These are phyloP conservation scores for Drosophila conformis DNA, from an alignment of 2,888 invertebrate genomes.

Conservation along the genomic window DNA sequence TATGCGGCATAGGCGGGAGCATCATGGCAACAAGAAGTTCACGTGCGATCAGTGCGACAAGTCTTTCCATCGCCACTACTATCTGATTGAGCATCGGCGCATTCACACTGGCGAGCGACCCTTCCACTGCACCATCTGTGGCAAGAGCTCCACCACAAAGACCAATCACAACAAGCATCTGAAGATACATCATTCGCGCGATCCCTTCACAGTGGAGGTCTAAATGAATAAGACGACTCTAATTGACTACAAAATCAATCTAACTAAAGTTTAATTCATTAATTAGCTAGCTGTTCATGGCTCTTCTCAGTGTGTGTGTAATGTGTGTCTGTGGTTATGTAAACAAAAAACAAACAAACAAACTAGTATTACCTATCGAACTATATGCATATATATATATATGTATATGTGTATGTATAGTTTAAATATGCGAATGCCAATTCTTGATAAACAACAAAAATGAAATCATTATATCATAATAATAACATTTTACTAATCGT, in stretches of 20 bases:
- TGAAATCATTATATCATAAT: constrained; percentile 54
- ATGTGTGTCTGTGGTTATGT: constrained; percentile 73
- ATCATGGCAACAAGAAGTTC: constrained; percentile 92
- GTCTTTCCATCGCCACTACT: constrained; percentile 94
- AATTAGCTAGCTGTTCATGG: constrained; percentile 70
- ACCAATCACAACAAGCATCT: constrained; percentile 96
- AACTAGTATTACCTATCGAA: constrained; percentile 77
- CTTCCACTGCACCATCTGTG: constrained; percentile 94
- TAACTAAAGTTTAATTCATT: constrained; percentile 67
- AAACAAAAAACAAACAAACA: constrained; percentile 61
- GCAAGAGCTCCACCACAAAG: constrained; percentile 94
- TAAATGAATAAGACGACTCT: constrained; percentile 58
- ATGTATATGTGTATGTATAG: constrained; percentile 32
- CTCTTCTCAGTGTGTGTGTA: constrained; percentile 74
- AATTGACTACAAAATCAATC: constrained; percentile 29
- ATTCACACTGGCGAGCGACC: constrained; percentile 92
- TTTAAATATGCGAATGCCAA: constrained; percentile 73
- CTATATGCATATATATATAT: constrained; percentile 38
- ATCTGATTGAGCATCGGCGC: constrained; percentile 94
- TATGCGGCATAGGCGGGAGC: constrained; percentile 93
- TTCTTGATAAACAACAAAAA: constrained; percentile 59
- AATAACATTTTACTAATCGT: constrained; percentile 71
- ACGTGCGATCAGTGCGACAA: constrained; percentile 92
- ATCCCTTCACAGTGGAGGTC: constrained; percentile 93
- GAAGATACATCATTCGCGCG: constrained; percentile 94